Percentiles rank a stretch among this genome's conserved stretches.
These are phyloP conservation scores for Ooceraea biroi DNA, from an alignment of 1,140 invertebrate genomes.

Conservation along the genomic window DNA sequence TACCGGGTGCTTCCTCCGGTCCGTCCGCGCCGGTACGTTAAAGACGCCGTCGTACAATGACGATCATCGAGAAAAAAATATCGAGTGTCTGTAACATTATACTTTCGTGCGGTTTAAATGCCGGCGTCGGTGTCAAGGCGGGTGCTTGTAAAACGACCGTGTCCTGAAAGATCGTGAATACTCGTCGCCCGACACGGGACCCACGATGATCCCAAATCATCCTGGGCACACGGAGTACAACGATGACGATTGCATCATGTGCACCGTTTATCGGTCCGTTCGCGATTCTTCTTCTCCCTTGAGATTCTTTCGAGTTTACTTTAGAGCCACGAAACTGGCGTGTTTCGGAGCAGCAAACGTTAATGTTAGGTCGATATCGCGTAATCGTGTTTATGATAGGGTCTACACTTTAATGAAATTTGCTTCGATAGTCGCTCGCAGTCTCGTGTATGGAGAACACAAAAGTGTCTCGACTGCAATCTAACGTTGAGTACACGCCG, in stretches of 20 bases:
- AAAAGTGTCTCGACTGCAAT: background rate
- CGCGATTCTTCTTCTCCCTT: too few relatives aligned
- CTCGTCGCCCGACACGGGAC: slow-evolving; percentile 29
- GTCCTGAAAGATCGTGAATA: slow-evolving; percentile 32
- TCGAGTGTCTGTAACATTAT: slow-evolving; percentile 85
- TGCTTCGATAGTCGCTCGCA: background rate
- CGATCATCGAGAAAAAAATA: slow-evolving; percentile 84
- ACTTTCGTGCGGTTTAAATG: slow-evolving; percentile 83
- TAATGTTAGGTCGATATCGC: too few relatives aligned
- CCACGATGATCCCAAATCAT: slow-evolving; percentile 47
- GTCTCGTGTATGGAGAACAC: background rate
- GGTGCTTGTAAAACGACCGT: slow-evolving; percentile 13
- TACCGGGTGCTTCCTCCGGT: slow-evolving; percentile 42
- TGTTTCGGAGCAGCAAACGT: too few relatives aligned
- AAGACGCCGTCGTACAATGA: slow-evolving; percentile 81
- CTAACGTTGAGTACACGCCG: background rate
- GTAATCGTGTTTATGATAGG: too few relatives aligned
- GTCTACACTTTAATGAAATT: background rate
- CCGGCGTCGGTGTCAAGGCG: slow-evolving; percentile 61
- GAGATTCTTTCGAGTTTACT: too few relatives aligned
- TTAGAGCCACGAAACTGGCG: too few relatives aligned
- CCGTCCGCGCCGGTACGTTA: slow-evolving; percentile 62
- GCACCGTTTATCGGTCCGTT: too few relatives aligned
- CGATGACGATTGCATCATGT: too few relatives aligned
- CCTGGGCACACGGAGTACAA: background rate